Evolutionary conservation across 2,888 invertebrate genomes (phyloP), one percentile per base, ranked within the genome.

Genomic region (Rhamnusium bicolor): DNA sequence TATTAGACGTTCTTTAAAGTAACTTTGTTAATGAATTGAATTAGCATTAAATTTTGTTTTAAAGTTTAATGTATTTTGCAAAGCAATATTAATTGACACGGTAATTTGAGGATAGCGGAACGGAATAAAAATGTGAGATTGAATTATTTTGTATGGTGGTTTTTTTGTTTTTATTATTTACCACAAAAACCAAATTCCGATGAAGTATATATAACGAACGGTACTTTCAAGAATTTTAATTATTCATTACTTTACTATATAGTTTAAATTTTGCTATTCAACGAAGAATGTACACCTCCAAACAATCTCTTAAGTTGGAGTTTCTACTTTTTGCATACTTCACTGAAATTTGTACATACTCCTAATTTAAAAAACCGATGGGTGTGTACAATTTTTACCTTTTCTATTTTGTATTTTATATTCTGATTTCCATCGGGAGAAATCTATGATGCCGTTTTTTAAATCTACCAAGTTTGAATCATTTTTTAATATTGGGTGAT

Each of bases 11-110:
- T 58, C 58, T 56, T 56, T 58, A 18, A 10, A 40, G 58, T 32
- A 58, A 58, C 58, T 58, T 58, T 19, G 32, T 19, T 58, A 32
- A 58, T 19, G 32, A 32, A 18, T 40, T n/a, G 19, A 18, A 29
- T 58, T 32, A 58, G 58, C 32, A 32, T 58, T 58, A n/a, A 58
- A 58, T 32, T 19, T 58, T 58, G 32, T 58, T 58, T 53, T 58
- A 29, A 14, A 10, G 21, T 58, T 14, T 32, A 58, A 58, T 58
- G 16, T 24, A 16, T 18, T 40, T 40, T 10, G 7, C 14, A 58
- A 58, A 58, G 32, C 29, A 58, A 16, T 16, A 14, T 32, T 58
- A 58, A 58, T 58, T 58, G 14, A 29, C 32, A 16, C 32, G 14
- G 32, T 29, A 58, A 58, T 58, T 58, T 32, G 58, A 32, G 19